phyloP scores from a whole-genome alignment of 2,113 vertebrate species.

The Nibea albiflora region DNA sequence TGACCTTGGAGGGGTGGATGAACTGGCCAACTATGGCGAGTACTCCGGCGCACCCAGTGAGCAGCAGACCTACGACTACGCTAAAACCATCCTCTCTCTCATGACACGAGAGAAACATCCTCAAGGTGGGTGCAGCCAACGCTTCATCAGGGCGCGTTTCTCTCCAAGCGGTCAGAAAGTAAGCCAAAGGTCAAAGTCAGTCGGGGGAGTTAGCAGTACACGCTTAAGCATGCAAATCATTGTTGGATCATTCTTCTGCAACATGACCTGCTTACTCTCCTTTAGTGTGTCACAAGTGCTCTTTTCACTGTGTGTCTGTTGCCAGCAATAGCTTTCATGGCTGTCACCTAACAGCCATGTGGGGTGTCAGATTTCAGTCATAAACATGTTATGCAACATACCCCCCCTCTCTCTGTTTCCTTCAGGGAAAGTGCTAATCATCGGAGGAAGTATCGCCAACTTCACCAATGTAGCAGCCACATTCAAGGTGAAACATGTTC shows the following conservation, averaged over 20 bases:
- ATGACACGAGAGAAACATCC: constrained; percentile 96
- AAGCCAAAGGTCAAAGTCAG: background rate
- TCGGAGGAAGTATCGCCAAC: constrained; percentile 98
- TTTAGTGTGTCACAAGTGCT: background rate
- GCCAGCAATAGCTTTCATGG: constrained; percentile 12
- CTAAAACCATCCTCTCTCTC: constrained; percentile 97
- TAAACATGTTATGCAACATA: background rate
- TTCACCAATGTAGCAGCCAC: constrained; percentile 99
- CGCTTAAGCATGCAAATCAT: background rate
- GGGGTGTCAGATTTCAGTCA: constrained; percentile 34
- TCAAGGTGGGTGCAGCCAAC: constrained; percentile 81
- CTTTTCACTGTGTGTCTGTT: background rate
- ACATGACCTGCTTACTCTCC: background rate
- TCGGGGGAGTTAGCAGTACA: background rate
- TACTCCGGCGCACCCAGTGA: constrained; percentile 98
- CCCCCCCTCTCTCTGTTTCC: constrained; percentile 8
- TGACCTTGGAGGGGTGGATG: constrained; percentile 95
- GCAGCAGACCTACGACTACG: constrained; percentile 98
- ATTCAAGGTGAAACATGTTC: constrained; percentile 88
- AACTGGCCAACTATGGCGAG: constrained; percentile 97
- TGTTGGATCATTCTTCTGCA: background rate
- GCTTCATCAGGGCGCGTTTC: background rate
- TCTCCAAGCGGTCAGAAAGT: background rate
- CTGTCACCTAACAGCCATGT: background rate
- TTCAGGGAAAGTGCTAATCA: constrained; percentile 96